A percentile compares a stretch with the other conserved stretches of the same genome.
Conservation (phyloP, 2,888 invertebrate species). For the Chironomus riparius region DNA sequence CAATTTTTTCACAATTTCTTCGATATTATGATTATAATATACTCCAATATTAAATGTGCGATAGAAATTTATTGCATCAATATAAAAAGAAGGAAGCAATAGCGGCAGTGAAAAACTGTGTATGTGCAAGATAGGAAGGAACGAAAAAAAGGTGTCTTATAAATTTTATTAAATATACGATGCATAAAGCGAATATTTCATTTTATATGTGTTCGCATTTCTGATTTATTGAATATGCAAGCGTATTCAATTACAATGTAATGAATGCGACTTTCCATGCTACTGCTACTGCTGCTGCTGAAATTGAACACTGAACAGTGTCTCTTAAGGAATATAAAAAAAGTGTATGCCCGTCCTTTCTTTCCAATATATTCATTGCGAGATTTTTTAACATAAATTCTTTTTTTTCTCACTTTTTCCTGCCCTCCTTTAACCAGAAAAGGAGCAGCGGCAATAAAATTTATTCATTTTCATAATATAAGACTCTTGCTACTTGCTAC, state of each 20-base stretch:
- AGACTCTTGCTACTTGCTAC: background rate
- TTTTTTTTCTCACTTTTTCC: constrained; percentile 18
- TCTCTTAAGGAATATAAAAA: background rate
- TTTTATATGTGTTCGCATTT: constrained; percentile 24
- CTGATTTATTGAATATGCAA: constrained; percentile 27
- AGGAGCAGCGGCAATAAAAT: constrained; percentile 12
- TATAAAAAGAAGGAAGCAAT: background rate
- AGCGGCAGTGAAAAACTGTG: background rate
- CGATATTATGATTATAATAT: background rate
- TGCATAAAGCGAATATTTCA: constrained; percentile 23
- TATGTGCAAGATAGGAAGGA: background rate
- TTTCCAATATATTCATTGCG: background rate
- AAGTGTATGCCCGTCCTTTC: too few relatives aligned
- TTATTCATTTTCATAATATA: constrained; percentile 15
- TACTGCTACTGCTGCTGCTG: background rate
- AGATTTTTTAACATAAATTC: constrained; percentile 18
- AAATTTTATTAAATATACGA: constrained; percentile 26
- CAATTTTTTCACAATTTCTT: background rate
- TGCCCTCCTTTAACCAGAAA: background rate
- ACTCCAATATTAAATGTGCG: background rate
- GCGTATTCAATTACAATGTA: constrained; percentile 26
- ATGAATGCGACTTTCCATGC: constrained; percentile 13
- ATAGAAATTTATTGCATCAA: constrained; percentile 23
- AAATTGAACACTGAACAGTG: background rate
- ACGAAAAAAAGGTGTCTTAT: constrained; percentile 21